Evolutionary conservation across 2,797 vertebrate species (phyloP).

Genomic region (Parotocinclus haroldoi): DNA sequence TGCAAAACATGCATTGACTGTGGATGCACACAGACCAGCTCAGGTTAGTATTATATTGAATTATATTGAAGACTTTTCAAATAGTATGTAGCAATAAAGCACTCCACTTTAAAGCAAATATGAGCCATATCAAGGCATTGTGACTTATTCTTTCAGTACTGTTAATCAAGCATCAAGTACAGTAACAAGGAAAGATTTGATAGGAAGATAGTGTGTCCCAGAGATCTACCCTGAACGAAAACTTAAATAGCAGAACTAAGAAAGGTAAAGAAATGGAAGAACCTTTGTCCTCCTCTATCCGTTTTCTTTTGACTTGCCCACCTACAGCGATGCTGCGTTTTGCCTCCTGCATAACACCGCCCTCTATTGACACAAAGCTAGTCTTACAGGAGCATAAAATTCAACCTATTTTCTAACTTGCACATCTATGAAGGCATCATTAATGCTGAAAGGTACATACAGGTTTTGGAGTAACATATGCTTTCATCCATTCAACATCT

Average conservation of each 20-base stretch:
- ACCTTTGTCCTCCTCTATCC: slow-evolving; percentile 42
- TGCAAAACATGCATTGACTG: slow-evolving; percentile 34
- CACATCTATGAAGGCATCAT: too few relatives aligned
- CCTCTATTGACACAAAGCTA: slow-evolving; percentile 56
- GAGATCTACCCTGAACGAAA: slow-evolving; percentile 13
- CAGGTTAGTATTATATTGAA: too few relatives aligned
- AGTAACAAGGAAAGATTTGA: background rate
- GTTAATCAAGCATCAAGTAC: too few relatives aligned
- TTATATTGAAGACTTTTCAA: slow-evolving; percentile 7
- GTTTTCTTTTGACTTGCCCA: slow-evolving; percentile 48
- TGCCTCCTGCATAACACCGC: slow-evolving; percentile 57
- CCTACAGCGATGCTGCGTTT: slow-evolving; percentile 25
- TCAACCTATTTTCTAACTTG: too few relatives aligned
- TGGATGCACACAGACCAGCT: slow-evolving; percentile 6
- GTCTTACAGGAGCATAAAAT: slow-evolving; percentile 18
- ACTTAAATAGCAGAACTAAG: slow-evolving; percentile 29
- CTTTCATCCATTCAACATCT: too few relatives aligned
- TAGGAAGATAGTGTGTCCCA: background rate
- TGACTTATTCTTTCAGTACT: too few relatives aligned
- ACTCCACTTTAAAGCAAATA: background rate
- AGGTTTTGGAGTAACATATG: too few relatives aligned
- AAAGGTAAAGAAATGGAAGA: slow-evolving; percentile 26
- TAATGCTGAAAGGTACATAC: too few relatives aligned
- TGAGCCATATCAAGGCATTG: too few relatives aligned
- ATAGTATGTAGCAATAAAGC: background rate